Evolutionary conservation across 53 echinoderm and acorn worm species (phyloP).

Genomic region (Henricia sp.): DNA sequence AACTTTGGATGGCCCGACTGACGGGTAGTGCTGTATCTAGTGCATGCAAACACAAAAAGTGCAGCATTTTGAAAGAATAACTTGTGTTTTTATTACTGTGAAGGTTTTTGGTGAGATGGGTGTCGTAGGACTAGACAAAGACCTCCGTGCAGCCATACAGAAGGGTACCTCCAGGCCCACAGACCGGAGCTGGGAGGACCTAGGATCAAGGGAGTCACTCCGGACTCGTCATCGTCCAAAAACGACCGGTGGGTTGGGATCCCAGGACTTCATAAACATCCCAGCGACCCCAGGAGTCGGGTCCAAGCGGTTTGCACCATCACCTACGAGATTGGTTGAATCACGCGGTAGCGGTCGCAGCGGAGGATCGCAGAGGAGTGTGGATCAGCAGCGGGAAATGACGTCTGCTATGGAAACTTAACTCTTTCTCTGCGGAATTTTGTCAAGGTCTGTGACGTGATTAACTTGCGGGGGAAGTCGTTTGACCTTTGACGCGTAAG

Average conservation of each 20-base stretch:
- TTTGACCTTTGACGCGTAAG: too few species aligned
- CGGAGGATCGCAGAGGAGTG: conserved; percentile 20
- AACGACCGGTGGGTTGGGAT: conserved; percentile 87
- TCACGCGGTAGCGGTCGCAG: too few species aligned
- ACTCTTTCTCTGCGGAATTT: too few species aligned
- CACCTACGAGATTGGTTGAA: too few species aligned
- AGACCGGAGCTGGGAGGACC: conserved; percentile 16
- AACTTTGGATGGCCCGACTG: too few species aligned
- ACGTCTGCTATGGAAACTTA: too few species aligned
- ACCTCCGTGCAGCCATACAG: conserved; percentile 81
- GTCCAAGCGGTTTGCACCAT: conserved; percentile 14
- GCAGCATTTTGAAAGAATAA: background rate
- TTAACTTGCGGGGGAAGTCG: too few species aligned
- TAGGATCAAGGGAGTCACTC: conserved; percentile 44
- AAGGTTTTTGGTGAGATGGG: conserved; percentile 99
- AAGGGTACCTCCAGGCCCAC: conserved; percentile 70
- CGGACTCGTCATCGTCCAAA: conserved; percentile 71
- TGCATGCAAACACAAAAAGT: too few species aligned
- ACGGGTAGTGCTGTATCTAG: too few species aligned
- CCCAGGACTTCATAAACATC: conserved; percentile 84
- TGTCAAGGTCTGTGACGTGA: too few species aligned
- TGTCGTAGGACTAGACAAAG: conserved; percentile 94
- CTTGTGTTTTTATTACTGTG: background rate
- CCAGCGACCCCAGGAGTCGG: conserved; percentile 59
- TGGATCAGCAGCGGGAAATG: too few species aligned